phyloP scores from a whole-genome alignment of 2,797 vertebrate genomes.

The Artibeus jamaicensis region DNA sequence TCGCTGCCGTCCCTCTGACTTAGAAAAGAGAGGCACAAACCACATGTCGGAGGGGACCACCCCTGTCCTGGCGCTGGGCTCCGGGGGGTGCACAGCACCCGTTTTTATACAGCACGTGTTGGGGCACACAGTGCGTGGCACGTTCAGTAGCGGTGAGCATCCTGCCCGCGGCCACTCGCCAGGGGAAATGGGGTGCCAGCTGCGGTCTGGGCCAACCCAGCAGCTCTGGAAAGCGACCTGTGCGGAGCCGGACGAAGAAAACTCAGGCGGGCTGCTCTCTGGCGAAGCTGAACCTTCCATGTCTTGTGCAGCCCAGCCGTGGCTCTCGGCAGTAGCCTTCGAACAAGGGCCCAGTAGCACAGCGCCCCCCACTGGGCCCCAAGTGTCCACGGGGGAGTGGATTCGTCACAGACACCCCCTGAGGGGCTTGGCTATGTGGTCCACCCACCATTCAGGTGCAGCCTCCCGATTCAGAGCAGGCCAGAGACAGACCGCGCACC shows the following conservation, averaged over 20 bases:
- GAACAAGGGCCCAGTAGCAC: not conserved
- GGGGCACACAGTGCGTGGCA: accelerated
- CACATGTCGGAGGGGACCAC: not conserved
- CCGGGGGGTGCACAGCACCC: not conserved
- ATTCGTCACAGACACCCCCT: not conserved
- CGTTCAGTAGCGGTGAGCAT: not conserved
- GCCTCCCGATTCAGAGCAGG: not conserved
- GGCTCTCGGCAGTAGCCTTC: not conserved
- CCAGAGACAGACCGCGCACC: not conserved
- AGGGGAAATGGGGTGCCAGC: too few relatives aligned
- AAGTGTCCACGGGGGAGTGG: not conserved
- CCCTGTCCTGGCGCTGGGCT: not conserved
- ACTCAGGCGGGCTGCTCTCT: not conserved
- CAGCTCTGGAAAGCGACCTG: not conserved
- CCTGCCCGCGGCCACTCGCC: not conserved
- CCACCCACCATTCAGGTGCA: not conserved
- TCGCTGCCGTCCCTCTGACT: not conserved
- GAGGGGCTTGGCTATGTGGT: not conserved
- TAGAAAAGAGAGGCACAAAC: not conserved
- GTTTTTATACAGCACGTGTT: not conserved
- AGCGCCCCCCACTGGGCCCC: not conserved
- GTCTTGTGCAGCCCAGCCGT: not conserved
- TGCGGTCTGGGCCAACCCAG: not conserved
- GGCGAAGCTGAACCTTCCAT: not conserved
- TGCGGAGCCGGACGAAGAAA: not conserved